Percentiles rank a stretch among this genome's conserved stretches.
Conservation (phyloP, 2,113 vertebrate species). For the Apodemus speciosus region DNA sequence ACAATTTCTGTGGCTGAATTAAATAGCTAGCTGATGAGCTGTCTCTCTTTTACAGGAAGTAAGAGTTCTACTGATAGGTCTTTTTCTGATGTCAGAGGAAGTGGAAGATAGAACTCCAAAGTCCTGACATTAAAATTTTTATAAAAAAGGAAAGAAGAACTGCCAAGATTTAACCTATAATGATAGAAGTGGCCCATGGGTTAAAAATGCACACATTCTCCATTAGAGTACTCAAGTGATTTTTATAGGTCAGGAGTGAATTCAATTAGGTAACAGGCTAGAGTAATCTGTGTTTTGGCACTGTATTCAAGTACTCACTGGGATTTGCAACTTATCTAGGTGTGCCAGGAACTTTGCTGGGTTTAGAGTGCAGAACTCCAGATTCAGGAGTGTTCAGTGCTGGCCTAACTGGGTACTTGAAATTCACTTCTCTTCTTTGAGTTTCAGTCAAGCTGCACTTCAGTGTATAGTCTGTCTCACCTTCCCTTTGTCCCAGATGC, state of each 20-base stretch:
- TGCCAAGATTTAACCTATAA: neutral
- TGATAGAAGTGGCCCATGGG: neutral
- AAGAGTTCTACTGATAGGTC: neutral
- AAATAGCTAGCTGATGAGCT: neutral
- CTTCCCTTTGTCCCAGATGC: neutral
- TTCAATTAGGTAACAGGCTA: neutral
- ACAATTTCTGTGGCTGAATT: slow-evolving; percentile 17
- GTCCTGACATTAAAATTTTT: neutral
- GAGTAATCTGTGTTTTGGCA: neutral
- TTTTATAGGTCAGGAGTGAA: neutral
- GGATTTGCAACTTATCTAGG: fast-evolving
- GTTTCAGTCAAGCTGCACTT: neutral
- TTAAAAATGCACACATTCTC: slow-evolving; percentile 2
- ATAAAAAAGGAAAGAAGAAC: neutral
- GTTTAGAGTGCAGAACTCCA: neutral
- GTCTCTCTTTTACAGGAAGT: neutral
- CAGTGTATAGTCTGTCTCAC: fast-evolving
- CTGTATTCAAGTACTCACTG: neutral
- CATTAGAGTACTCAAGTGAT: neutral
- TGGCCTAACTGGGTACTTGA: neutral
- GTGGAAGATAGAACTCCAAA: neutral
- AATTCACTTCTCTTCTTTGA: neutral
- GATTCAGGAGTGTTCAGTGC: too few relatives aligned
- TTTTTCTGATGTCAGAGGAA: slow-evolving; percentile 30
- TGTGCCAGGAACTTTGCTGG: neutral